These are phyloP conservation scores for Cinara cedri DNA, from an alignment of 2,888 invertebrate genomes.

Conservation along the genomic window DNA sequence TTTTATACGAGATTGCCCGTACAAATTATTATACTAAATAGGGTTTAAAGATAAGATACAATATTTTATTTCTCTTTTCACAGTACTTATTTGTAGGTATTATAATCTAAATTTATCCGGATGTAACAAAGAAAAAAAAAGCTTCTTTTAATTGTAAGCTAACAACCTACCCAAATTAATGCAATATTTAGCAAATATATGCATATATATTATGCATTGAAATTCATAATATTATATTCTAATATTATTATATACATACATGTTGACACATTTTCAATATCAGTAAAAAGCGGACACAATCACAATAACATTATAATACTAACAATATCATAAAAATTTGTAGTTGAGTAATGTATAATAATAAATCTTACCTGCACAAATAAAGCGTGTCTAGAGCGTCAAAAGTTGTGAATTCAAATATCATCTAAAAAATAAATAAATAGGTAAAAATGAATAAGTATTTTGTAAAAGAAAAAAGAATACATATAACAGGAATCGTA, in stretches of 20 bases:
- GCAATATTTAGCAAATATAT: background rate
- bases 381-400: background rate
- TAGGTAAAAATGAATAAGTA: conserved; percentile 1
- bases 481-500: background rate
- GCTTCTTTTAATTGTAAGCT: no score
- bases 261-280: conserved; percentile 14
- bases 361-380: conserved; percentile 37
- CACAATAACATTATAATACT: conserved; percentile 3
- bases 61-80: background rate
- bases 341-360: conserved; percentile 21
- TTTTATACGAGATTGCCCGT: background rate
- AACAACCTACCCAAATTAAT: background rate
- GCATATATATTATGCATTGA: no score
- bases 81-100: background rate
- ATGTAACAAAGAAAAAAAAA: no score
- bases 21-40: background rate
- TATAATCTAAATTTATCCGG: no score
- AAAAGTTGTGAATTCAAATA: conserved; percentile 15
- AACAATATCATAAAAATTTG: conserved; percentile 12
- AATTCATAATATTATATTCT: no score
- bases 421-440: conserved; percentile 9
- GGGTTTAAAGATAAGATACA: background rate
- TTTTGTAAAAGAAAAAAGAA: background rate
- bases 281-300: background rate
- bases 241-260: conserved; percentile 21